Evolutionary conservation across 2,113 vertebrate genomes (phyloP), one percentile per base, ranked within the genome.

Genomic region (Actinemys pallida): DNA sequence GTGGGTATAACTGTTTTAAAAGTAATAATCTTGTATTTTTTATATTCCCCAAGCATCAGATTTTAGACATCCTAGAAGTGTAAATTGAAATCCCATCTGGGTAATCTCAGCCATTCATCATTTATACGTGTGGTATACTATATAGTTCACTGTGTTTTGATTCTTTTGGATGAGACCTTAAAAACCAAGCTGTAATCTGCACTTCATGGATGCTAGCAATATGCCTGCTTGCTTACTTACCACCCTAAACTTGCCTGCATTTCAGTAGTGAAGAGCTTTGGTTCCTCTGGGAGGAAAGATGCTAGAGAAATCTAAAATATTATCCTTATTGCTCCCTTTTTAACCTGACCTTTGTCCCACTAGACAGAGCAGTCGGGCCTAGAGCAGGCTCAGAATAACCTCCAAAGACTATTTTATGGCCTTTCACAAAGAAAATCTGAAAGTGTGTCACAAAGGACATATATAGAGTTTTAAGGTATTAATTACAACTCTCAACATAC

Each of bases 281-380:
- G 54, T 39, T 29, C 6, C 1, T 49, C 54, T 0, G 0, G 35
- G 5, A n/a, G 69, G 39, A 13, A 59, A 91, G 88, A 29, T 83
- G 75, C 11, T 29, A 3, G 49, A 92, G 49, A 50, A 81, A 5
- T 14, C 6, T 39, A 50, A 45, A 1, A 81, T 72, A 93, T 49
- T 3, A 8, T 19, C 62, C 29, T 12, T 9, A 22, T 4, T 12
- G 59, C 52, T 53, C 78, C 59, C 59, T 50, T 52, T 78, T 89
- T 47, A 2, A 4, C 50, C 49, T 52, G 50, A 83, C n/a, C 42
- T 52, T 31, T 6, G n/a, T 29, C 19, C 35, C 24, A 72, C 90
- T 87, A 80, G 39, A 45, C 39, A 3, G 5, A 0, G 0, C 1
- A 0, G 0, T 0, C 20, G 89, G 93, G 42, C 75, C 86, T 81